Conservation (phyloP, 2,888 invertebrate genomes). For the Euzetes globulus region DNA sequence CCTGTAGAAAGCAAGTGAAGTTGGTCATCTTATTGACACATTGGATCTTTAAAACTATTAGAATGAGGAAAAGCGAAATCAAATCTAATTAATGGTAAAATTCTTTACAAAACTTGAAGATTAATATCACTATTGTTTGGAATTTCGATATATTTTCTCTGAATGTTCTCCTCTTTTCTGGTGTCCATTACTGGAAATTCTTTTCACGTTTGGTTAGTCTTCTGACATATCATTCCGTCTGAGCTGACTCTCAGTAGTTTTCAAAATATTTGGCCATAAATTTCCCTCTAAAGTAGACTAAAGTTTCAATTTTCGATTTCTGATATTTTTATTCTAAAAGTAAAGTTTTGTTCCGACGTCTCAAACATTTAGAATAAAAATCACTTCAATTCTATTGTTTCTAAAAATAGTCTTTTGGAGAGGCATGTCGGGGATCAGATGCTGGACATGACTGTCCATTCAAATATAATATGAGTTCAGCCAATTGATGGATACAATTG, state of each 20-base stretch:
- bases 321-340: neutral
- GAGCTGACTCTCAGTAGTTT: neutral
- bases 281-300: neutral
- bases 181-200: neutral
- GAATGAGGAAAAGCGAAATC: too few species aligned
- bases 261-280: neutral
- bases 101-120: neutral
- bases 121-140: neutral
- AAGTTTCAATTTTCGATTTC: neutral
- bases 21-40: too few species aligned
- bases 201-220: neutral
- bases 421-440: neutral
- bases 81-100: too few species aligned
- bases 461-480: neutral
- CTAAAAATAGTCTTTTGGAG: neutral
- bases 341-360: neutral
- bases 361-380: neutral
- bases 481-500: too few species aligned
- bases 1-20: too few species aligned
- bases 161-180: neutral
- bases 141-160: neutral
- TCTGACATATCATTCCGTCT: neutral
- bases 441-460: neutral
- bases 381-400: neutral
- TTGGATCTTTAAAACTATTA: too few species aligned